A percentile compares a stretch with the other conserved stretches of the same genome.
Conservation (phyloP, 2,888 invertebrate genomes). For the Athripsodes cinereus region DNA sequence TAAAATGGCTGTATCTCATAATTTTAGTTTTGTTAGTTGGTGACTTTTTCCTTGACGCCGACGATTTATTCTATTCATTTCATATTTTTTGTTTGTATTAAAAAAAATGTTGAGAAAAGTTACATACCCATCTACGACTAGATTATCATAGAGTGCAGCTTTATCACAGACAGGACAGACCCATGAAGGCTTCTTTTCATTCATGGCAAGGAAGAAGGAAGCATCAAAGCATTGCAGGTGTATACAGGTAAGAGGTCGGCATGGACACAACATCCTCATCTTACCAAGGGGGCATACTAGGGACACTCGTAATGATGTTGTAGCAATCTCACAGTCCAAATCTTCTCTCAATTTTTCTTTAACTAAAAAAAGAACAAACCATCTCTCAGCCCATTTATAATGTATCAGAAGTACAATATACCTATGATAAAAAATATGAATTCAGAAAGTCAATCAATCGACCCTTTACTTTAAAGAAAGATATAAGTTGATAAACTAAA, state of each 20-base stretch:
- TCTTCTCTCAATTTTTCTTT: slow-evolving; percentile 89
- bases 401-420: no score
- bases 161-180: slow-evolving; percentile 97
- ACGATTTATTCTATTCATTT: no score
- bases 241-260: slow-evolving; percentile 80
- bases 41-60: no score
- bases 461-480: no score
- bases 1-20: no score
- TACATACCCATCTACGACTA: slow-evolving; percentile 88
- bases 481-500: no score
- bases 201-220: slow-evolving; percentile 92
- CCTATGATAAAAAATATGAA: no score
- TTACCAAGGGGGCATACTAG: slow-evolving; percentile 92
- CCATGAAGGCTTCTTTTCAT: slow-evolving; percentile 98
- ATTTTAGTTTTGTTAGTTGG: no score
- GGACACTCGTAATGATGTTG: slow-evolving; percentile 89
- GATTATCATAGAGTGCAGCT: slow-evolving; percentile 79
- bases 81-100: no score
- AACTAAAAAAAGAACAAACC: slow-evolving; percentile 44
- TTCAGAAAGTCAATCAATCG: no score
- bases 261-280: slow-evolving; percentile 85
- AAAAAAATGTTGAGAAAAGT: neutral
- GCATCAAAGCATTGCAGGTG: slow-evolving; percentile 99
- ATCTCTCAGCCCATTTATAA: no score
- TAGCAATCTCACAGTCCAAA: slow-evolving; percentile 93